Conservation (phyloP, 2,888 invertebrate species). For the Agonopterix heracliana region DNA sequence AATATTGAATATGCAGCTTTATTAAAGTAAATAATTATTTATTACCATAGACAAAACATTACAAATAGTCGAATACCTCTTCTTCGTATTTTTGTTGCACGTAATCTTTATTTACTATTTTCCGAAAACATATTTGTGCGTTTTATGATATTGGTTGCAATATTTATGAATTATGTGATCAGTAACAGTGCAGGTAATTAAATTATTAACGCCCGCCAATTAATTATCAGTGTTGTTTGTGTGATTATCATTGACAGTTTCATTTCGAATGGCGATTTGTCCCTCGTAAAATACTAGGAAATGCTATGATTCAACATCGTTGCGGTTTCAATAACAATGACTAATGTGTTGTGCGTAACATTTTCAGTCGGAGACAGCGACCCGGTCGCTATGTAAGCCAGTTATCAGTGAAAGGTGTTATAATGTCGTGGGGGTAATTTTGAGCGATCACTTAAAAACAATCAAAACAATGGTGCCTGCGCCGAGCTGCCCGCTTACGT, state of each 20-base stretch:
- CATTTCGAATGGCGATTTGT: conserved; percentile 67
- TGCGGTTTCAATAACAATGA: conserved; percentile 53
- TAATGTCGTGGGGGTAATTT: conserved; percentile 61
- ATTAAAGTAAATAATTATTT: no score
- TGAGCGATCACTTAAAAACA: conserved; percentile 42
- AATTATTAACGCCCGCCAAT: conserved; percentile 21
- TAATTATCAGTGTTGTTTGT: conserved; percentile 46
- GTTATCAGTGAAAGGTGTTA: conserved; percentile 53
- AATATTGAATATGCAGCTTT: no score
- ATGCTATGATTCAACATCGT: conserved; percentile 71
- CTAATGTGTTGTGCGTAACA: conserved; percentile 47
- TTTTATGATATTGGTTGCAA: conserved; percentile 24
- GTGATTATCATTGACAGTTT: conserved; percentile 62
- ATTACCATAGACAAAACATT: no score
- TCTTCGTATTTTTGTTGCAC: conserved; percentile 47
- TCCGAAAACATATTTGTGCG: conserved; percentile 38
- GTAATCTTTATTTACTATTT: conserved; percentile 69
- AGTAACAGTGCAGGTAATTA: conserved; percentile 38
- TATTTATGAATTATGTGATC: conserved; percentile 49
- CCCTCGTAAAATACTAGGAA: conserved; percentile 72
- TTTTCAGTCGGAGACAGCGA: conserved; percentile 56
- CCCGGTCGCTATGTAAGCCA: conserved; percentile 43
- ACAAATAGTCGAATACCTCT: no score
- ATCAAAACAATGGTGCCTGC: conserved; percentile 73
- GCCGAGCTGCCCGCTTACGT: conserved; percentile 69